A percentile compares a stretch with the other conserved stretches of the same genome.
Conservation (phyloP, 2,797 vertebrate genomes). For the Pogoniulus pusillus region DNA sequence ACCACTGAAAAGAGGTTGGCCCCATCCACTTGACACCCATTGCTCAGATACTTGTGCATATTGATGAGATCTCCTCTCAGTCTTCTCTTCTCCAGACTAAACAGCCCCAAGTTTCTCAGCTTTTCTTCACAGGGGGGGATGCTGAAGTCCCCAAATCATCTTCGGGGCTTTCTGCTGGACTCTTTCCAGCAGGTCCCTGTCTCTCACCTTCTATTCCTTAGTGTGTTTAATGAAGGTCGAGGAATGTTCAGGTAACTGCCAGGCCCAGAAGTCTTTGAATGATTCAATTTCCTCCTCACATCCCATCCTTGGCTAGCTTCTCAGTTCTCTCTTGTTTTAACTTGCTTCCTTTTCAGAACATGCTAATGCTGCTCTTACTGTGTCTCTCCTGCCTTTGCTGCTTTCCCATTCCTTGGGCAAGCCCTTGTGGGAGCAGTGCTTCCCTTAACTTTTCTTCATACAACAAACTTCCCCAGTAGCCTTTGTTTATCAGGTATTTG, state of each 20-base stretch:
- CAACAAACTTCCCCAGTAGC: background rate
- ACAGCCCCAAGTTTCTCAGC: too few species aligned
- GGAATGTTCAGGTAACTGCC: background rate
- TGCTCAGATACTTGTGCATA: too few species aligned
- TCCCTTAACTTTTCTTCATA: background rate
- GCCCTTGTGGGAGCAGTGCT: background rate
- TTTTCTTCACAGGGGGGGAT: too few species aligned
- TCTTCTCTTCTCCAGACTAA: too few species aligned
- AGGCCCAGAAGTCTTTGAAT: background rate
- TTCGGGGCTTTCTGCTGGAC: too few species aligned
- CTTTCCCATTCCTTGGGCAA: background rate
- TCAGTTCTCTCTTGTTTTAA: background rate
- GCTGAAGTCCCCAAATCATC: too few species aligned
- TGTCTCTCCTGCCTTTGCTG: background rate
- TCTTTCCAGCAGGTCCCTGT: too few species aligned
- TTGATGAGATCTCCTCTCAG: too few species aligned
- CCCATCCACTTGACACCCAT: too few species aligned
- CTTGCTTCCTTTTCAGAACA: background rate
- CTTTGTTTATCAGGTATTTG: constrained; percentile 17
- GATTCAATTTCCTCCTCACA: background rate
- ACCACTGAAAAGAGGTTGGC: too few species aligned
- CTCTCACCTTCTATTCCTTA: background rate
- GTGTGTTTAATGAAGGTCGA: background rate
- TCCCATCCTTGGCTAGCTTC: background rate
- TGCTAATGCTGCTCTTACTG: background rate